phyloP scores from a whole-genome alignment of 92 coral and sea anemone species.

The Zoanthus gigantus region DNA sequence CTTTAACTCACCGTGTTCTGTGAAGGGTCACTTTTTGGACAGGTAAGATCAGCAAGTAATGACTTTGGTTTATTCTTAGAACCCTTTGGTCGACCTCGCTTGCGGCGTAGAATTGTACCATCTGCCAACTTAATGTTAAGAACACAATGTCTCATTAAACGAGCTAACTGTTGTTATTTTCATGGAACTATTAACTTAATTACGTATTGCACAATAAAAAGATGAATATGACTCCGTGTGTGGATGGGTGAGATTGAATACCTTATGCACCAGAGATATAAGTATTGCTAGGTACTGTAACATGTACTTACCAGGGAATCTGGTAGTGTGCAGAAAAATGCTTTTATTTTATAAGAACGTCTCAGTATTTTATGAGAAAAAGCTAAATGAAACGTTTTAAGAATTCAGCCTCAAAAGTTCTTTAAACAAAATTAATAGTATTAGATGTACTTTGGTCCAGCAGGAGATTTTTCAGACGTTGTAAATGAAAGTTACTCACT shows the following conservation, averaged over 20 bases:
- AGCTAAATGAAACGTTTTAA: too few species aligned
- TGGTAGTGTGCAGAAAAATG: too few species aligned
- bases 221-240: too few species aligned
- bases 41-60: conserved; percentile 28
- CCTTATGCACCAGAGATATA: too few species aligned
- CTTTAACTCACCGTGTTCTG: conserved; percentile 27
- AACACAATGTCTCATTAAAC: neutral
- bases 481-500: too few species aligned
- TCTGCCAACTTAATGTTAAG: conserved; percentile 30
- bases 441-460: neutral
- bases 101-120: conserved; percentile 66
- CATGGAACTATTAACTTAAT: neutral
- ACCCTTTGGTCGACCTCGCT: conserved; percentile 91
- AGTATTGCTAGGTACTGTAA: too few species aligned
- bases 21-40: conserved; percentile 35
- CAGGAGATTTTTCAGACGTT: neutral
- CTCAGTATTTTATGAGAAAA: too few species aligned
- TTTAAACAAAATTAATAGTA: neutral
- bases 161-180: neutral
- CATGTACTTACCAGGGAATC: too few species aligned
- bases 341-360: too few species aligned
- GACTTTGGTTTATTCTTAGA: conserved; percentile 87
- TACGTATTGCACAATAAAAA: too few species aligned
- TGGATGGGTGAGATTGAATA: too few species aligned
- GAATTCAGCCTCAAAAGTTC: too few species aligned